Percentiles rank a stretch among this genome's conserved stretches.
Evolutionary conservation across 2,797 vertebrate species (phyloP).

Genomic region (Sarcoramphus papa): DNA sequence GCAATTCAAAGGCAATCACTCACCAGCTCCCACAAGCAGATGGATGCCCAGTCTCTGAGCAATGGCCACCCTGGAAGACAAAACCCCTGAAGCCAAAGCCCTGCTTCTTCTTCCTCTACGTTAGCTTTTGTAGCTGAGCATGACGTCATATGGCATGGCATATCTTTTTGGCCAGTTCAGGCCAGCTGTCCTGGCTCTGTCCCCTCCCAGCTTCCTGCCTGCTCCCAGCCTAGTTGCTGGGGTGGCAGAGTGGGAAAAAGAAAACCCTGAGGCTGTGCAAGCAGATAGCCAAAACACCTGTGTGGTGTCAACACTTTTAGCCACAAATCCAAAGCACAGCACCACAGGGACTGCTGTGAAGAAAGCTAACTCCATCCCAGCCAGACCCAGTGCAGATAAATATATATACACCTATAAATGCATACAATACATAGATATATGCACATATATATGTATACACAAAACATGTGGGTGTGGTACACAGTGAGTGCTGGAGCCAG

Average conservation of each 20-base stretch:
- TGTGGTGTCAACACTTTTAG: neutral
- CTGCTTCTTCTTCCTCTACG: neutral
- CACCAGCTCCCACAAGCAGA: neutral
- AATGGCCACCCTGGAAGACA: neutral
- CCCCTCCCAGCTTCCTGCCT: neutral
- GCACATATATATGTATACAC: neutral
- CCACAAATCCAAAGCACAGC: neutral
- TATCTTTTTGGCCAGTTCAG: neutral
- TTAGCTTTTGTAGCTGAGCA: neutral
- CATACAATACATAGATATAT: neutral
- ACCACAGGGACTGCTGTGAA: neutral
- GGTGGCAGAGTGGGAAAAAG: neutral
- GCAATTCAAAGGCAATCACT: neutral
- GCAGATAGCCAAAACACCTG: neutral
- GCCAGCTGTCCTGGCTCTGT: neutral
- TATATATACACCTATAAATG: neutral
- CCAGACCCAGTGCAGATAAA: neutral
- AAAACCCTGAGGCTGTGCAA: neutral
- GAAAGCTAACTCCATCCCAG: neutral
- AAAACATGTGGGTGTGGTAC: neutral
- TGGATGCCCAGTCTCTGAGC: neutral
- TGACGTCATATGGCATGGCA: neutral
- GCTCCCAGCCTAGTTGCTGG: neutral
- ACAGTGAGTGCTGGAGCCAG: neutral
- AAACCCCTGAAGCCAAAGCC: neutral